Base-by-base conservation (phyloP, 1,140 invertebrate species). In the Drosophila sulfurigaster region DNA sequence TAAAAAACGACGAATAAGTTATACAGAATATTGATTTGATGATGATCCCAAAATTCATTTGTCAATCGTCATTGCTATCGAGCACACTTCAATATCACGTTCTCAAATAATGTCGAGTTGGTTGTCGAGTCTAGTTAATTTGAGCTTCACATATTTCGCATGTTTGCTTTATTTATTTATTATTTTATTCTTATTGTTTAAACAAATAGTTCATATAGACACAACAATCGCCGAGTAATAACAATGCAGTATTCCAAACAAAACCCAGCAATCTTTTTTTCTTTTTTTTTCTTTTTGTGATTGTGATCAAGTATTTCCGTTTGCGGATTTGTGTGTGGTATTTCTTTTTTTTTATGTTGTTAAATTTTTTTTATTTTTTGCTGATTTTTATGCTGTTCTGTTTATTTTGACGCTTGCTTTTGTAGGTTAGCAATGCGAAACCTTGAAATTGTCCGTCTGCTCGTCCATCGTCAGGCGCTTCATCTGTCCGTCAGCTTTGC, bases 351-450 rank as follows among this genome's bases (percentile, higher is more conserved):
- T 73, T 69, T 46, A 48, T 25, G 56, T 57, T 64, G 58, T 49
- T 43, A 43, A 43, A 5, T 43, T 69, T 54, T 51, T 58, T 75
- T 79, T 77, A 63, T 60, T 56, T 57, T 58, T 67, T 63, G 51
- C 35, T 57, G 8, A 43, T 70, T 49, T 75, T 71, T 62, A 58
- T 72, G 75, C 68, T 82, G 79, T 87, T 87, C 73, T 87, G 83
- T 88, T 88, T 85, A 72, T 81, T 87, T 83, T 79, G 66, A 73
- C 51, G 65, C 46, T 28, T 46, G 67, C 38, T 72, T 87, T 82
- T 87, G 82, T 87, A 75, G 82, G 82, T 87, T 87, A 87, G 83
- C 80, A 87, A 80, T 78, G 56, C 66, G 46, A 80, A 79, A 67
- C 82, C 82, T 87, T 88, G 82, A 78, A 77, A 41, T 28, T 25